A percentile compares a stretch with the other conserved stretches of the same genome.
Conservation (phyloP, 2,888 invertebrate species). For the Amblyteles armatorius region DNA sequence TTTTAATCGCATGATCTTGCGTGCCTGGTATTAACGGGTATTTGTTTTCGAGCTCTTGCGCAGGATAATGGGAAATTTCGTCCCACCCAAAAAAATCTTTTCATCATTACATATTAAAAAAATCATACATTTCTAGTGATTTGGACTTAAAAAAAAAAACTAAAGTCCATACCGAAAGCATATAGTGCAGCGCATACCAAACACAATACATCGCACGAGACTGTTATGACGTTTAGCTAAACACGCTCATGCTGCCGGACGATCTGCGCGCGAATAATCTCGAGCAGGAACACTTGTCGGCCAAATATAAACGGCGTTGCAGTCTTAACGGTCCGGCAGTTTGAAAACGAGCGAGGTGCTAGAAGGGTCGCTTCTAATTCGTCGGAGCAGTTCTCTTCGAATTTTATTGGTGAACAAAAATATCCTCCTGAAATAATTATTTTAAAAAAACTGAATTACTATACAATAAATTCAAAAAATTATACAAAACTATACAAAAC, state of each 20-base stretch:
- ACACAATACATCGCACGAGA: background rate
- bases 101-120: background rate
- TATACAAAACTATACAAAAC: background rate
- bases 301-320: constrained; percentile 66
- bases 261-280: constrained; percentile 62
- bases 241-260: constrained; percentile 7
- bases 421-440: background rate
- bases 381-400: background rate
- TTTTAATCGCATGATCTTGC: background rate
- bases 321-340: constrained; percentile 64
- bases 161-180: background rate
- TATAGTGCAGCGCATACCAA: background rate
- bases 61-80: background rate
- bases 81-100: background rate
- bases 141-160: background rate
- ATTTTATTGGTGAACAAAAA: constrained; percentile 1
- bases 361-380: constrained; percentile 42
- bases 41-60: background rate
- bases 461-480: background rate
- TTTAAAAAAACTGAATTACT: too few relatives aligned
- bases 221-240: background rate
- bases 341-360: constrained; percentile 61
- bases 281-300: constrained; percentile 59
- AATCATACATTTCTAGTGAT: background rate
- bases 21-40: background rate